Conservation (phyloP, 2,113 vertebrate genomes). For the Phrynocephalus versicolor region DNA sequence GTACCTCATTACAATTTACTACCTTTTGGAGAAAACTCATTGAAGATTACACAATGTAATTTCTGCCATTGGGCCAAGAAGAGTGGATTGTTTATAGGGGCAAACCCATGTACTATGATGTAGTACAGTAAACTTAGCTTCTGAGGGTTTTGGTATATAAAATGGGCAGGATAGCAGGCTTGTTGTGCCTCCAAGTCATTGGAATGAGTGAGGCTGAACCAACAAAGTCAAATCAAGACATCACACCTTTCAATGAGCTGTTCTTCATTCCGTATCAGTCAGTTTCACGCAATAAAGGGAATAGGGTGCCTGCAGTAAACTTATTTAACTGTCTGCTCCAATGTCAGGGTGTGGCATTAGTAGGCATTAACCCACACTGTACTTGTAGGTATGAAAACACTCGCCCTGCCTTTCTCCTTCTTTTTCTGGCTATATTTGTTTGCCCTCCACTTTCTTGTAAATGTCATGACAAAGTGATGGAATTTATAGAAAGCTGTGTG, state of each 20-base stretch:
- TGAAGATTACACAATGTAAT: background rate
- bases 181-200: background rate
- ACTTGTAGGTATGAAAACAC: background rate
- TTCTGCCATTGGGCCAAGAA: background rate
- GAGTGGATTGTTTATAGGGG: background rate
- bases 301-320: background rate
- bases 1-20: no score
- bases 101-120: background rate
- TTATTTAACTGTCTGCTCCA: background rate
- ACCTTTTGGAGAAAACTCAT: no score
- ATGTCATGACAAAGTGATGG: background rate
- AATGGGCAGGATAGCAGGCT: background rate
- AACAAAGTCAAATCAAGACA: background rate
- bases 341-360: background rate
- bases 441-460: background rate
- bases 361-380: background rate
- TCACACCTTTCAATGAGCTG: no score
- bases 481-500: conserved; percentile 37
- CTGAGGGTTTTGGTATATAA: background rate
- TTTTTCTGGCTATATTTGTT: background rate
- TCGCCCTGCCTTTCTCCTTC: background rate
- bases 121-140: no score
- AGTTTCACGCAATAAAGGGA: no score
- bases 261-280: background rate
- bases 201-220: background rate